Evolutionary conservation across 2,888 invertebrate genomes (phyloP).

Genomic region (Podabrus alpinus): DNA sequence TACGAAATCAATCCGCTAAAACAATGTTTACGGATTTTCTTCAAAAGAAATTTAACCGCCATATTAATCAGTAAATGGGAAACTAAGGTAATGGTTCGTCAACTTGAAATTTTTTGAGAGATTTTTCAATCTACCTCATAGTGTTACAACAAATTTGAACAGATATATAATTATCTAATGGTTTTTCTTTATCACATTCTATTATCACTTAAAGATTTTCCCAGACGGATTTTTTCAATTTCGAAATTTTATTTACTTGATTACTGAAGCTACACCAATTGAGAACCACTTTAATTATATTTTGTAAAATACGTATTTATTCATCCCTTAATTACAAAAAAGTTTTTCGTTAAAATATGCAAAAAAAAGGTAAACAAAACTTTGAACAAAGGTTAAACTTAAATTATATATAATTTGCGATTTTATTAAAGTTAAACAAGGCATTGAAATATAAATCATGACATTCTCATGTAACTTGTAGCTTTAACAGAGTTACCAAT

Average conservation of each 20-base stretch:
- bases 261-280: background rate
- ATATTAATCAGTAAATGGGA: background rate
- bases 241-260: background rate
- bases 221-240: background rate
- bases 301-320: background rate
- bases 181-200: background rate
- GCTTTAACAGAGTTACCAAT: constrained; percentile 18
- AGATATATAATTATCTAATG: constrained; percentile 3
- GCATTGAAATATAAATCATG: constrained; percentile 6
- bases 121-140: background rate
- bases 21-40: background rate
- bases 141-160: background rate
- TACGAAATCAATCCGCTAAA: background rate
- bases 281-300: background rate
- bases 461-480: constrained; percentile 13
- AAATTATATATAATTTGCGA: constrained; percentile 16
- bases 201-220: background rate
- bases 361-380: background rate
- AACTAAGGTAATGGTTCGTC: background rate
- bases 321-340: background rate
- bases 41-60: background rate
- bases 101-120: background rate
- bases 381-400: background rate
- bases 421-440: constrained; percentile 18
- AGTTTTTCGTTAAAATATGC: background rate